phyloP scores from a whole-genome alignment of 2,797 vertebrate species.

The Xiphophorus birchmanni region DNA sequence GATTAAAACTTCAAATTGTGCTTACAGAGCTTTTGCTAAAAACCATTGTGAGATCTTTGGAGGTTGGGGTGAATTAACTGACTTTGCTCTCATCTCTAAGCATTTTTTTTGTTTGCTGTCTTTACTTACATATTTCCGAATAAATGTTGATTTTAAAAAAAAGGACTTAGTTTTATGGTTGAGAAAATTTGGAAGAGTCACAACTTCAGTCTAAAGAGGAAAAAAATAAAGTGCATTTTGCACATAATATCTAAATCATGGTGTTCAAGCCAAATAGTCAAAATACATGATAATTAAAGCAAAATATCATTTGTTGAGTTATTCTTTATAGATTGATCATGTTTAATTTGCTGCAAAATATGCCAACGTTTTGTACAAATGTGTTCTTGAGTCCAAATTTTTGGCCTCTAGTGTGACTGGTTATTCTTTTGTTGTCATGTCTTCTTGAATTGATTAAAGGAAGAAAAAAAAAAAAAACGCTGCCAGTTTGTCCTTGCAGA shows the following conservation, averaged over 20 bases:
- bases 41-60: not conserved
- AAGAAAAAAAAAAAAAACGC: not conserved
- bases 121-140: not conserved
- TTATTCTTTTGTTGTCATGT: not conserved
- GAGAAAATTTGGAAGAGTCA: not conserved
- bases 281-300: not conserved
- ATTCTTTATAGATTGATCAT: not conserved
- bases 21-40: not conserved
- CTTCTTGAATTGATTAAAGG: not conserved
- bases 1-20: not conserved
- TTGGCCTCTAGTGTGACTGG: not conserved
- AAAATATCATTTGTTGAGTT: not conserved
- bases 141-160: not conserved
- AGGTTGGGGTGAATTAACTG: not conserved
- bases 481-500: not conserved
- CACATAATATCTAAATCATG: not conserved
- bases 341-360: not conserved
- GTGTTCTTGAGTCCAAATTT: not conserved
- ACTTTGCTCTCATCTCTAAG: not conserved
- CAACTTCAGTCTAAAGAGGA: not conserved
- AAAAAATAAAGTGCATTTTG: not conserved
- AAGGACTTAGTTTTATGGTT: not conserved
- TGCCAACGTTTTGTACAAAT: not conserved
- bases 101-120: not conserved
- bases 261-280: not conserved